Evolutionary conservation across 2,113 vertebrate species (phyloP), one percentile per base, ranked within the genome.

Genomic region (Stercorarius parasiticus): DNA sequence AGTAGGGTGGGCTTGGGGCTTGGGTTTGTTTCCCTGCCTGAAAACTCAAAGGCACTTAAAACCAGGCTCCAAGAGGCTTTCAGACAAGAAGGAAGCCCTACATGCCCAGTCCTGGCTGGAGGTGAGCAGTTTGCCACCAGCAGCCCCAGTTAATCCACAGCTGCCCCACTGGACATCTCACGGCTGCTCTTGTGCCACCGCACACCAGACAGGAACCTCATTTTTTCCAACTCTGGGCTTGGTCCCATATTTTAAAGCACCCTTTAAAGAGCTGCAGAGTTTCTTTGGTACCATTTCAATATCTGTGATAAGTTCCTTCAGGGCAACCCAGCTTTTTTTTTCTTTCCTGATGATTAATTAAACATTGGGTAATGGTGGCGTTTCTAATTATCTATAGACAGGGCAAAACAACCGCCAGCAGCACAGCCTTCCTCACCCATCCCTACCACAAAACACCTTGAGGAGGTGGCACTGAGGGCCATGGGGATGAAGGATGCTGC

Each of bases 101-200:
- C 7, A 0, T 26, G 36, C 10, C 59, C 21, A 0, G n/a, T 32
- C 69, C 88, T 5, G 1, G 2, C 26, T 30, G 65, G 56, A 43
- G 56, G 15, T 1, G 38, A 58, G 27, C 7, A 0, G 18, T 55
- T 40, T 13, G 47, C 49, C 49, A 53, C 72, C 87, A 47, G 69
- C 34, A 64, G 52, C 42, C 32, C 79, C 85, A 14, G 22, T 58
- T 40, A 36, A 50, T 18, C 34, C 62, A 15, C 13, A 29, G 76
- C 59, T 74, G 65, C 50, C 82, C 71, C 49, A 5, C 20, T 15
- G 32, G n/a, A 13, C 7, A 5, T 43, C 42, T 18, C 12, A 1
- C 0, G 1, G 16, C 30, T 1, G 0, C 21, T 47, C 59, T 22
- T 2, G 1, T 2, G 1, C 8, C 12, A 1, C 30, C 64, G 7